These are phyloP conservation scores for Neoarius graeffei DNA, from an alignment of 2,113 vertebrate species.

Conservation along the genomic window DNA sequence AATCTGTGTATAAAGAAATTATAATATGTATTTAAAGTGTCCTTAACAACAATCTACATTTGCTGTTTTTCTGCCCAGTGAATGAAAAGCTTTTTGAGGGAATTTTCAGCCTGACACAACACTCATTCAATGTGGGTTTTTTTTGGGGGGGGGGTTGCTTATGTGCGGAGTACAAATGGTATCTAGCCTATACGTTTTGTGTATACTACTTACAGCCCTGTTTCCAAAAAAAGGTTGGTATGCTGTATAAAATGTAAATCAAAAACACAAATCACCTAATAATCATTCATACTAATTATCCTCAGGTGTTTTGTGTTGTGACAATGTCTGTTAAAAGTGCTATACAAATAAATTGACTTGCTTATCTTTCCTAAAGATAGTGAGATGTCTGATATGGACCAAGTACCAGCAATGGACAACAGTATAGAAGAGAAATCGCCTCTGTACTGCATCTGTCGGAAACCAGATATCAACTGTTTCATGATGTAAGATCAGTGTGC, in stretches of 20 bases:
- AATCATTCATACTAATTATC: no score
- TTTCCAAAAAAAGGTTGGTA: background rate
- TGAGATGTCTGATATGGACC: conserved; percentile 79
- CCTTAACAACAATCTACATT: background rate
- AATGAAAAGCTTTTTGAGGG: background rate
- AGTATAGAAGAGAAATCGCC: conserved; percentile 80
- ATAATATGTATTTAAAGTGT: background rate
- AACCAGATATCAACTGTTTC: conserved; percentile 90
- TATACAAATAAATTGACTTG: background rate
- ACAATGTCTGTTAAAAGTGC: background rate
- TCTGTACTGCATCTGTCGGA: conserved; percentile 86
- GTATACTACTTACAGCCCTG: background rate
- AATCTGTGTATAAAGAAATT: background rate
- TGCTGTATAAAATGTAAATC: background rate
- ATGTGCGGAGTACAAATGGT: background rate
- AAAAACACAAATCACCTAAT: no score
- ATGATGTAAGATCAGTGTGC: conserved; percentile 80
- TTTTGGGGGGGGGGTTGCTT: background rate
- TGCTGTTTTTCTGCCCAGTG: background rate
- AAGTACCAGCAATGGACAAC: conserved; percentile 64
- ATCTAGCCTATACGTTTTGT: background rate
- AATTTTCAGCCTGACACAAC: background rate
- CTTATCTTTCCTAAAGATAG: conserved; percentile 70
- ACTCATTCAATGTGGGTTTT: background rate
- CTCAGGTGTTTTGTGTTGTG: background rate